Percentiles rank a stretch among this genome's conserved stretches.
phyloP scores from a whole-genome alignment of 2,113 vertebrate species.

The Penelope pileata region DNA sequence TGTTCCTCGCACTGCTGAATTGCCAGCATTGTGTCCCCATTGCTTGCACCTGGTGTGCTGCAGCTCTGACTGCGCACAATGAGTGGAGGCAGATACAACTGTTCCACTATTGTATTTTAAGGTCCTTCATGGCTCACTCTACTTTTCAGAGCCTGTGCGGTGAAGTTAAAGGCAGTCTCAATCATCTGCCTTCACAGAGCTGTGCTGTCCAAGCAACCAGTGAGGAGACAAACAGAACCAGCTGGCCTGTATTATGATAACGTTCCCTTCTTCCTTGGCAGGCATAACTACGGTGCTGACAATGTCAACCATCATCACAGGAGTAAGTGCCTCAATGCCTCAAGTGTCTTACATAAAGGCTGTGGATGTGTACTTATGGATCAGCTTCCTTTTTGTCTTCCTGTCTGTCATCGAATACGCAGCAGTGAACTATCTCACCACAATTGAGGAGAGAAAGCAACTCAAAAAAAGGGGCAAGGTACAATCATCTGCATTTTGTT shows the following conservation, averaged over 20 bases:
- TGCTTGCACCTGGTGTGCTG: rapidly evolving
- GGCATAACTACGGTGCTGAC: conserved; percentile 92
- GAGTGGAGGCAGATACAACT: background rate
- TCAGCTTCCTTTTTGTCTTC: conserved; percentile 93
- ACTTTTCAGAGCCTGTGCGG: background rate
- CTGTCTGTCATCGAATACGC: conserved; percentile 91
- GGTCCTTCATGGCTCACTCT: background rate
- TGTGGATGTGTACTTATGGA: conserved; percentile 91
- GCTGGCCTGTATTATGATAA: background rate
- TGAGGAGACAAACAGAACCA: background rate
- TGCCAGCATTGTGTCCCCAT: background rate
- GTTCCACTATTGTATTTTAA: background rate
- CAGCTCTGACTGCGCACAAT: background rate
- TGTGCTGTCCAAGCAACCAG: background rate
- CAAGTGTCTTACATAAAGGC: conserved; percentile 95
- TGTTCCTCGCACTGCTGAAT: background rate
- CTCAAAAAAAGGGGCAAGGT: conserved; percentile 76
- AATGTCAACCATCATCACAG: conserved; percentile 92
- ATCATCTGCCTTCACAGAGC: background rate
- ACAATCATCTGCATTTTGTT: conserved; percentile 28
- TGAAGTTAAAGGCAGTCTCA: background rate
- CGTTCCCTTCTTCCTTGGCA: conserved; percentile 58
- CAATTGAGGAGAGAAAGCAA: conserved; percentile 80
- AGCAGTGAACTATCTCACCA: conserved; percentile 92
- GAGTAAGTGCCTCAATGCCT: conserved; percentile 90